Conservation (phyloP, 2,113 vertebrate genomes). For the Cathartes aura region DNA sequence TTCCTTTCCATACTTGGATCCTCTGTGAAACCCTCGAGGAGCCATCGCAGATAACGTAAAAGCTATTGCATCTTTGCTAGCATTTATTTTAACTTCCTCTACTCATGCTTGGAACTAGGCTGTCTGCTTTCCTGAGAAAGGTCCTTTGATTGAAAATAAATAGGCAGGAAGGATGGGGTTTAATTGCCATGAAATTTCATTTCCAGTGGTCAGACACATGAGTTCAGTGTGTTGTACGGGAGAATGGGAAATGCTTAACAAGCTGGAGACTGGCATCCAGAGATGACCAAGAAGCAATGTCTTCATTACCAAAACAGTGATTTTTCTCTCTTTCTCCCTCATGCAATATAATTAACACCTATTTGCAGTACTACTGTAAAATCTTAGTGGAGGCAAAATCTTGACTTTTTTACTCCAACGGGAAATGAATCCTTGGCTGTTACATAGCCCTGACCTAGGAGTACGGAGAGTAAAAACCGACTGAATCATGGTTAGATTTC, state of each 20-base stretch:
- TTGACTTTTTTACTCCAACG: not conserved
- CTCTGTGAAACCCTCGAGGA: not conserved
- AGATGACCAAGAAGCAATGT: not conserved
- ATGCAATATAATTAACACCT: not conserved
- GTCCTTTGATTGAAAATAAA: not conserved
- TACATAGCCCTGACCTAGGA: not conserved
- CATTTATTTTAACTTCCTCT: not conserved
- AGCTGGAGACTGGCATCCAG: not conserved
- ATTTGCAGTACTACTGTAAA: not conserved
- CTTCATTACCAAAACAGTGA: not conserved
- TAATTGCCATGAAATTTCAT: not conserved
- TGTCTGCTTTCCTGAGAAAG: not conserved
- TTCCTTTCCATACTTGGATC: not conserved
- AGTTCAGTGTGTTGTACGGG: not conserved
- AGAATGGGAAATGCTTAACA: not conserved
- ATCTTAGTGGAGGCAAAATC: not conserved
- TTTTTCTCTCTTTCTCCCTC: not conserved
- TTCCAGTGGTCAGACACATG: not conserved
- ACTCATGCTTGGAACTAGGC: not conserved
- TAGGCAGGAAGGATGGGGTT: not conserved
- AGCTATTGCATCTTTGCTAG: not conserved
- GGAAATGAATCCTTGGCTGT: not conserved
- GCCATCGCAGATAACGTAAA: not conserved
- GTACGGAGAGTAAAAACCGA: not conserved
- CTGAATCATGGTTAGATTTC: not conserved